Evolutionary conservation across 2,113 vertebrate genomes (phyloP).

Genomic region (Hippoglossus stenolepis): DNA sequence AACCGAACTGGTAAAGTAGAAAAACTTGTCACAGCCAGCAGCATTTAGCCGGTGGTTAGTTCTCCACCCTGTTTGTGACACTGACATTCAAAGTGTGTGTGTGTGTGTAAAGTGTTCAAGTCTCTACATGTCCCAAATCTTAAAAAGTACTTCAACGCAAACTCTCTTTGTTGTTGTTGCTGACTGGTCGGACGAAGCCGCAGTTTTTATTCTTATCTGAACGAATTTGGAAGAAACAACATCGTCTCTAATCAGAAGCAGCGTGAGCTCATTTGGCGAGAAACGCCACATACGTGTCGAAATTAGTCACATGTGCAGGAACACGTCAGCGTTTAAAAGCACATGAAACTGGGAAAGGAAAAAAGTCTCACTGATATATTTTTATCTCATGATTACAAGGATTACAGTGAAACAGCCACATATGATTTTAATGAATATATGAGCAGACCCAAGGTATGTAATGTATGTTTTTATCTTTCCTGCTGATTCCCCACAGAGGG

Average conservation of each 20-base stretch:
- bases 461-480: background rate
- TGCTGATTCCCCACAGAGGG: constrained; percentile 40
- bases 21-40: constrained; percentile 11
- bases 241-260: constrained; percentile 14
- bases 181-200: background rate
- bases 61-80: constrained; percentile 30
- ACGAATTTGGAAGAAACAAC: background rate
- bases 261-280: background rate
- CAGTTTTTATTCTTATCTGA: background rate
- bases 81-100: constrained; percentile 12
- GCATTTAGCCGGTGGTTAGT: constrained; percentile 38
- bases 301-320: background rate
- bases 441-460: background rate
- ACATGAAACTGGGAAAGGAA: background rate
- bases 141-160: background rate
- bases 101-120: background rate
- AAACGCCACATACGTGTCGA: background rate
- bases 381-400: background rate
- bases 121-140: background rate
- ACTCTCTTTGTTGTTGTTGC: background rate
- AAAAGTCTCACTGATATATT: background rate
- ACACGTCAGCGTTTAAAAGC: no score
- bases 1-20: background rate
- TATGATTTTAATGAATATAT: background rate
- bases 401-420: background rate